Evolutionary conservation across 1,140 invertebrate genomes (phyloP).

Genomic region (Armadillidium nasatum): DNA sequence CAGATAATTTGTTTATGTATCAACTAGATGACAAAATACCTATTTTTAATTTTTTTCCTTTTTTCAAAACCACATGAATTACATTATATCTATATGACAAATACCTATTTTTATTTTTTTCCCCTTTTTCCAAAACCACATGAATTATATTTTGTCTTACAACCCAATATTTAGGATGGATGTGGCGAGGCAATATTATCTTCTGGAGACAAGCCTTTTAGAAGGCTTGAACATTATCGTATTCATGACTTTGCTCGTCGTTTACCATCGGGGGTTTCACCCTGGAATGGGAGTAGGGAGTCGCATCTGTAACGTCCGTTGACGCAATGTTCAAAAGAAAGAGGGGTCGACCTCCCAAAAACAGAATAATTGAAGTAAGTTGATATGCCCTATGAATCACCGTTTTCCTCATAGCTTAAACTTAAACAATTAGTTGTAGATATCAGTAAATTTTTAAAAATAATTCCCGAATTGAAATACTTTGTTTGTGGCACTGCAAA

Average conservation of each 20-base stretch:
- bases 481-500: too few relatives aligned
- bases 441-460: too few relatives aligned
- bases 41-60: too few relatives aligned
- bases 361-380: constrained; percentile 73
- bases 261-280: constrained; percentile 24
- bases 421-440: too few relatives aligned
- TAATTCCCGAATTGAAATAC: too few relatives aligned
- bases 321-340: constrained; percentile 86
- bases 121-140: background rate
- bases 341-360: constrained; percentile 83
- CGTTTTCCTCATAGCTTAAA: too few relatives aligned
- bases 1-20: too few relatives aligned
- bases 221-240: constrained; percentile 81
- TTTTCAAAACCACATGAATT: too few relatives aligned
- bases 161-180: too few relatives aligned
- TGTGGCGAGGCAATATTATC: constrained; percentile 78
- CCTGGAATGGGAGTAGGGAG: constrained; percentile 51
- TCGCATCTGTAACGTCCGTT: constrained; percentile 67
- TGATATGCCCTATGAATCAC: too few relatives aligned
- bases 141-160: constrained; percentile 29
- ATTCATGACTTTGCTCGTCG: constrained; percentile 68
- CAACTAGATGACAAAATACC: too few relatives aligned
- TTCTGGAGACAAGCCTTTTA: constrained; percentile 71
- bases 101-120: background rate
- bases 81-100: too few relatives aligned